These are phyloP conservation scores for Agrochola litura DNA, from an alignment of 2,888 invertebrate species.

Conservation along the genomic window DNA sequence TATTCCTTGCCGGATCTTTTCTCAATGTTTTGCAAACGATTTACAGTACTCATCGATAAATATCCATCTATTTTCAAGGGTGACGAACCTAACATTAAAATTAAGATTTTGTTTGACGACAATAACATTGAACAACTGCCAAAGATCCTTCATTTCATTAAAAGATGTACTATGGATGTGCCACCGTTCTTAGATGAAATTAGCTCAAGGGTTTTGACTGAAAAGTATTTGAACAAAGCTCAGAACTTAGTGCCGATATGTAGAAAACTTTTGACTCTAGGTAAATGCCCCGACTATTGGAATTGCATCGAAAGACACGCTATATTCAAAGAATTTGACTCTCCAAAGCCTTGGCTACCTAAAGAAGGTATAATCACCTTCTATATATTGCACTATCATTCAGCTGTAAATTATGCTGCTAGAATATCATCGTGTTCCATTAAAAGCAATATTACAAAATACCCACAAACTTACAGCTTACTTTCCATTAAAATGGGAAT, in stretches of 20 bases:
- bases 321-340: conserved; percentile 88
- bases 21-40: conserved; percentile 93
- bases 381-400: conserved; percentile 89
- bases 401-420: conserved; percentile 92
- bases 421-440: conserved; percentile 79
- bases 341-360: conserved; percentile 89
- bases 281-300: conserved; percentile 90
- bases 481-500: conserved; percentile 83
- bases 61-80: conserved; percentile 85
- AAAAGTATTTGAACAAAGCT: conserved; percentile 85
- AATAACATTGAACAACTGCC: conserved; percentile 91
- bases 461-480: conserved; percentile 77
- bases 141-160: conserved; percentile 91
- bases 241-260: conserved; percentile 89
- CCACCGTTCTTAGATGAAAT: conserved; percentile 78
- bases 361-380: conserved; percentile 90
- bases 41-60: conserved; percentile 92
- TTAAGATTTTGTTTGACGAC: conserved; percentile 91
- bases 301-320: conserved; percentile 92
- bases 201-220: conserved; percentile 76
- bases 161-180: conserved; percentile 83
- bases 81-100: conserved; percentile 77
- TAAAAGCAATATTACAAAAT: conserved; percentile 72
- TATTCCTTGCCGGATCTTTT: conserved; percentile 92
- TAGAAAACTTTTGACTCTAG: conserved; percentile 91